phyloP scores from a whole-genome alignment of 1,140 invertebrate species.

The Phenacoccus solenopsis region DNA sequence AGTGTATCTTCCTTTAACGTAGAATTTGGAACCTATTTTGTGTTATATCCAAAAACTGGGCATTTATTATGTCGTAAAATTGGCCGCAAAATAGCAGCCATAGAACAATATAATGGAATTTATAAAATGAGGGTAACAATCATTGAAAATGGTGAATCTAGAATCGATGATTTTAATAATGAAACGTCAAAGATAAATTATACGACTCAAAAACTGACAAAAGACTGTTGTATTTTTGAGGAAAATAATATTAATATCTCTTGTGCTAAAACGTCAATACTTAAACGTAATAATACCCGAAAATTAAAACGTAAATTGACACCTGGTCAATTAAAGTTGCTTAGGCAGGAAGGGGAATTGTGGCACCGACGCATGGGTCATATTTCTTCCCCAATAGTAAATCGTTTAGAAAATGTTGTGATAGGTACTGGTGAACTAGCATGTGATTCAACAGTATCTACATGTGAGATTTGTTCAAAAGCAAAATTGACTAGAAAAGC shows the following conservation, averaged over 20 bases:
- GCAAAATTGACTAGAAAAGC: neutral
- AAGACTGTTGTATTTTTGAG: too few relatives aligned
- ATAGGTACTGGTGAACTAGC: neutral
- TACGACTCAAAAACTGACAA: neutral
- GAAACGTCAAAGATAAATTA: too few relatives aligned
- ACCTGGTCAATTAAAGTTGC: neutral
- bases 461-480: neutral
- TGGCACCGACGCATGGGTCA: neutral
- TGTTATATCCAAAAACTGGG: neutral
- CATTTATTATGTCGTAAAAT: neutral
- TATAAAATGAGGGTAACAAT: neutral
- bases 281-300: neutral
- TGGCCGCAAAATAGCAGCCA: neutral
- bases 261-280: neutral
- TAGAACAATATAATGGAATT: neutral
- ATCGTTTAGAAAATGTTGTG: neutral
- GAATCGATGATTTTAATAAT: neutral
- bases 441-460: neutral
- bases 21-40: neutral
- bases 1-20: neutral
- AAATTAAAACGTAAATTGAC: neutral
- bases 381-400: neutral
- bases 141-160: neutral
- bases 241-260: neutral
- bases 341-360: neutral